phyloP scores from a whole-genome alignment of 2,888 invertebrate species.

The Meghimatium bilineatum region DNA sequence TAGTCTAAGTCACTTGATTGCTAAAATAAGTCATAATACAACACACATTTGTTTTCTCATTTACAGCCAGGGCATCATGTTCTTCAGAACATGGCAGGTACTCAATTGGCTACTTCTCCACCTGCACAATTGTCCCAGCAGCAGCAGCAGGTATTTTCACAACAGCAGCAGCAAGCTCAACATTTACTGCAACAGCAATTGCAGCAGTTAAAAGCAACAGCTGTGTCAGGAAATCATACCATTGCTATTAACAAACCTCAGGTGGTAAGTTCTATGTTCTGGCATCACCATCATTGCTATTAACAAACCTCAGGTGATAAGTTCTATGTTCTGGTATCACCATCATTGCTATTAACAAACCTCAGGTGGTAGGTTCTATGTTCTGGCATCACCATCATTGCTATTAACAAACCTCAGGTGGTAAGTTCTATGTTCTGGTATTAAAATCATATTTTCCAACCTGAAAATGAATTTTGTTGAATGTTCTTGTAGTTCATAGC shows the following conservation, averaged over 20 bases:
- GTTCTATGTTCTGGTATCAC: too few relatives aligned
- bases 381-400: slow-evolving; percentile 39
- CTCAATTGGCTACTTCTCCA: slow-evolving; percentile 35
- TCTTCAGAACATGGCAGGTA: slow-evolving; percentile 7
- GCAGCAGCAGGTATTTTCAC: slow-evolving; percentile 58
- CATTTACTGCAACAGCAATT: slow-evolving; percentile 57
- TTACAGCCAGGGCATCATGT: slow-evolving; percentile 25
- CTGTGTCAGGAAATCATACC: slow-evolving; percentile 41
- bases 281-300: slow-evolving; percentile 35
- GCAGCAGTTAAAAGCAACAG: slow-evolving; percentile 57
- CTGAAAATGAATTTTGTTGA: too few relatives aligned
- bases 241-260: slow-evolving; percentile 43
- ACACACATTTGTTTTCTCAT: not conserved
- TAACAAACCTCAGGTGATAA: too few relatives aligned
- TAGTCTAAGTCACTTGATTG: too few relatives aligned
- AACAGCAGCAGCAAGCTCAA: slow-evolving; percentile 59
- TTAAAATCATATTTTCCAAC: too few relatives aligned
- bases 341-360: too few relatives aligned
- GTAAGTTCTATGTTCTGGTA: slow-evolving; percentile 44
- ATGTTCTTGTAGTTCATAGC: too few relatives aligned
- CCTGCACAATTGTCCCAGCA: slow-evolving; percentile 63
- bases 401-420: slow-evolving; percentile 44
- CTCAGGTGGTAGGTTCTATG: too few relatives aligned
- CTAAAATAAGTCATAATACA: too few relatives aligned
- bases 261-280: slow-evolving; percentile 45